Evolutionary conservation across 1,140 invertebrate genomes (phyloP), one percentile per base, ranked within the genome.

Genomic region (Drosophila seguyi): DNA sequence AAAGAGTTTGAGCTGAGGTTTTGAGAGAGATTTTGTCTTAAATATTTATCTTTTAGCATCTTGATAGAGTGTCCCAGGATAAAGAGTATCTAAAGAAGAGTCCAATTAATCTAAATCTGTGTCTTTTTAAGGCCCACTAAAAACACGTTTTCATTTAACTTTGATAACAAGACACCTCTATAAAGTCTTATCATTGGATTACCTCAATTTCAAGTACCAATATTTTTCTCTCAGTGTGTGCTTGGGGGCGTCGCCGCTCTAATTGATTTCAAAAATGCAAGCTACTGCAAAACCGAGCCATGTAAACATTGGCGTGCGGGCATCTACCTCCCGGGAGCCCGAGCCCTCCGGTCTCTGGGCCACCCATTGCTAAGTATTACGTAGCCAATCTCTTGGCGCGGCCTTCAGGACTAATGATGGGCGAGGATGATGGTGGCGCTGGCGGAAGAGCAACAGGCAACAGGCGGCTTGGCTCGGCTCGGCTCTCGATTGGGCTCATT

Each of bases 251-350:
- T 36, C 58, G 56, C 42, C 67, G 79, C 67, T 87, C 80, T 83
- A 88, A 79, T 87, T 88, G 80, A 88, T 88, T 79, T 62, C 44
- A 41, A 61, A 79, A 88, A 63, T 86, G 55, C 60, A 81, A 65
- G 16, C 38, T 60, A 48, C 79, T 75, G 63, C 48, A 82, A 45
- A 42, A 52, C 39, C 68, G 42, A 62, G 34, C 53, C 75, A 65
- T 82, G 79, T 73, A 72, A 83, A 73, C 72, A 77, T 69, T 79
- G 52, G 80, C 67, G 84, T 76, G 75, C 59, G 29, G 39, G 34
- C 56, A 22, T 38, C 48, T 44, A 34, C 45, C 58, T 36, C 52
- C 38, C 6, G 38, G 25, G 6, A 18, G 58, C 55, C 59, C 45
- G 6, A 18, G 58, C 55, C 59, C 45, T 59, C 50, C 45, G 39